Base-by-base conservation (phyloP, 2,888 invertebrate genomes). In the Pristionchus fissidentatus region DNA sequence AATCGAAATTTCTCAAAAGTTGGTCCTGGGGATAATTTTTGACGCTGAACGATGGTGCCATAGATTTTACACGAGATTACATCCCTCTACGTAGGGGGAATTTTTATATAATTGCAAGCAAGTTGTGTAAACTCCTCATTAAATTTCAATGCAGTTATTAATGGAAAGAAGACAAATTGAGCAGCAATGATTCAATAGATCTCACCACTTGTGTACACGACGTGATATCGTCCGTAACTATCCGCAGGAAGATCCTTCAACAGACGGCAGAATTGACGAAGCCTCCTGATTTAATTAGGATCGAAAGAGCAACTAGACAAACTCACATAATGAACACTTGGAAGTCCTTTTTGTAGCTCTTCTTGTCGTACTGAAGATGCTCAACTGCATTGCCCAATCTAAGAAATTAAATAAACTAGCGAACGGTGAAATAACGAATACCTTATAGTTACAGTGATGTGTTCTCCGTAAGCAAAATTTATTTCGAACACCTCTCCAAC, bases 271-370 rank as follows among this genome's bases (percentile, higher is more conserved):
- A 73, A 73, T 15, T 43, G 38, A 26, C 73, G 73, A n/a, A 73
- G 32, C 41, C 73, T 38, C 38, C 73, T 73, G 43, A n/a, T 43
- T 43, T 73, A 3, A 22, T 7, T 73, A 26, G 41, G 0, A n/a
- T n/a, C 19, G n/a, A 41, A n/a, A 19, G 26, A 73, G 19, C 38
- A 43, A 26, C 13, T 43, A 0, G 19, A 15, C 1, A n/a, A 35
- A 73, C 29, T 73, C n/a, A 73, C 73, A 43, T 73, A 32, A 73
- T 73, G 73, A 73, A 73, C 19, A 43, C 41, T 26, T 43, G 41
- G 43, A 73, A 73, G 26, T 73, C 73, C n/a, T 41, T 43, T 26
- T 73, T 38, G 32, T 5, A 26, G 10, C 32, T 73, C 26, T 32
- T 43, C n/a, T 5, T 41, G 26, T 73, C 43, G 26, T 73, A 73